phyloP scores from a whole-genome alignment of 2,888 invertebrate species.

The Microctonus hyperodae region DNA sequence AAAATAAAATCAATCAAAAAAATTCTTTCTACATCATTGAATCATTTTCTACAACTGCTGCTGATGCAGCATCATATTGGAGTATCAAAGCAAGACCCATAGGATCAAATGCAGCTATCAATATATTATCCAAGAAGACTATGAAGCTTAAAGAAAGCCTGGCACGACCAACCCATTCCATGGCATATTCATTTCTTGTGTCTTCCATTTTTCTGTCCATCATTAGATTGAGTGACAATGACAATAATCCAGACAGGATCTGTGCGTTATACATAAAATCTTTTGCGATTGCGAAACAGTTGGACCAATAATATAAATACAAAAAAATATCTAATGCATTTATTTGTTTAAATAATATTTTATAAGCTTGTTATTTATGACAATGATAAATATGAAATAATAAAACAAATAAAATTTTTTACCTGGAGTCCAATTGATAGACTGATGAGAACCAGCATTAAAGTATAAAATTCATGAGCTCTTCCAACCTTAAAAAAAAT shows the following conservation, averaged over 20 bases:
- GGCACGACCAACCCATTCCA: constrained; percentile 74
- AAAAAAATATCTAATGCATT: constrained; percentile 32
- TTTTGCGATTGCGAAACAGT: constrained; percentile 25
- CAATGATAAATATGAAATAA: no score
- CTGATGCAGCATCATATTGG: constrained; percentile 35
- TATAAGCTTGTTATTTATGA: no score
- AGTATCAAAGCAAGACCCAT: constrained; percentile 67
- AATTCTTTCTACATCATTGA: constrained; percentile 5
- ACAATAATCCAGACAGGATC: constrained; percentile 79
- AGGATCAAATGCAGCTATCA: constrained; percentile 83
- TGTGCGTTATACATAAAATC: constrained; percentile 59
- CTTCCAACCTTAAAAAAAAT: constrained; percentile 69
- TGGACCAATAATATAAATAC: constrained; percentile 34
- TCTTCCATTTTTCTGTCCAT: constrained; percentile 80
- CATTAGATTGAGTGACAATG: constrained; percentile 76
- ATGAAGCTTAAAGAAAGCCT: constrained; percentile 76
- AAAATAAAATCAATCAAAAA: constrained; percentile 1
- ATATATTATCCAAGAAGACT: constrained; percentile 77
- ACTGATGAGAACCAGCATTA: constrained; percentile 81
- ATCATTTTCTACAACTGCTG: constrained; percentile 26
- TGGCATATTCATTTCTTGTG: constrained; percentile 73
- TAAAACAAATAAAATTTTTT: constrained; percentile 39
- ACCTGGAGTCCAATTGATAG: constrained; percentile 88
- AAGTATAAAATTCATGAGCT: constrained; percentile 84
- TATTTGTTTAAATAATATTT: not conserved